Evolutionary conservation across 2,888 invertebrate genomes (phyloP).

Genomic region (Lottia gigantea): DNA sequence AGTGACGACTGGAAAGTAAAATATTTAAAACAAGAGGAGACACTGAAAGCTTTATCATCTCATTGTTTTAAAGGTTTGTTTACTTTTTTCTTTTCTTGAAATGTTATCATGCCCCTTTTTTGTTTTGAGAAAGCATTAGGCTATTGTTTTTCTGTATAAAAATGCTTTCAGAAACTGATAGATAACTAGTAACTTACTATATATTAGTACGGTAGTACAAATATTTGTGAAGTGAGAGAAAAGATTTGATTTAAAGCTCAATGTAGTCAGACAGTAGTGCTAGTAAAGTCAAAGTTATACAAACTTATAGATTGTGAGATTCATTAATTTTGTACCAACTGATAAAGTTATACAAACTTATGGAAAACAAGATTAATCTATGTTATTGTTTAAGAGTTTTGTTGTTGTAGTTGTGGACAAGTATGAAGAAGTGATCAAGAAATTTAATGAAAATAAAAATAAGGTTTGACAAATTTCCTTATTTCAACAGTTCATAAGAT

Average conservation of each 20-base stretch:
- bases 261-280: no score
- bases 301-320: not conserved
- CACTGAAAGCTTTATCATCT: conserved; percentile 28
- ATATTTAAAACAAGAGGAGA: conserved; percentile 29
- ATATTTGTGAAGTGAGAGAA: no score
- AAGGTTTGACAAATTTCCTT: conserved; percentile 23
- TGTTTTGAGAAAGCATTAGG: not conserved
- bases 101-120: no score
- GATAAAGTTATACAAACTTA: no score
- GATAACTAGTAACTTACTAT: no score
- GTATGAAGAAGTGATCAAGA: conserved; percentile 34
- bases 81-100: not conserved
- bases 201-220: no score
- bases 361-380: no score
- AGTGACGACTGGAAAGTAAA: conserved; percentile 27
- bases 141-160: not conserved
- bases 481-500: no score
- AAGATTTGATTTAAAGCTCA: no score
- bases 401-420: conserved; percentile 30
- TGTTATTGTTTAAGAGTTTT: not conserved
- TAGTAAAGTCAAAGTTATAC: no score
- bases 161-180: no score
- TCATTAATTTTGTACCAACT: no score
- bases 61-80: conserved; percentile 29
- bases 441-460: conserved; percentile 32